Base-by-base conservation (phyloP, 2,888 invertebrate species). In the Eledone cirrhosa region DNA sequence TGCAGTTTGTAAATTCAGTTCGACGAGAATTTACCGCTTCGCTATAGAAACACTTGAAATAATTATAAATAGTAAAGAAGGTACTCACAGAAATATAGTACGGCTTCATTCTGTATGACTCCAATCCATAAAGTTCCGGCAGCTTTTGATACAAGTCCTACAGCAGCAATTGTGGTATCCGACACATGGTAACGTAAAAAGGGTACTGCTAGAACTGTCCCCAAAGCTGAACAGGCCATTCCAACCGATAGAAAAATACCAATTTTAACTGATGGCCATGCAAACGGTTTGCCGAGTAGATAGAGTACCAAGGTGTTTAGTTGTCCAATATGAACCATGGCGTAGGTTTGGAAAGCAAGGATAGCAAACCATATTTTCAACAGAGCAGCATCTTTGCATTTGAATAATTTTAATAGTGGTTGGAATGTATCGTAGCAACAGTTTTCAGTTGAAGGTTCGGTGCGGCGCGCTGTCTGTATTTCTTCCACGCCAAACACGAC, bases 291-390 rank as follows among this genome's bases (percentile, higher is more conserved):
- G n/a, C 88, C 87, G 27, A 85, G 82, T 75, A 90, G 81, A 81
- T 88, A 90, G 78, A 89, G 82, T 16, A 90, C 88, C 41, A 88
- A 81, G 1, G 89, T 89, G 76, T 89, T 87, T 65, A 89, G 88
- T 79, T 90, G 90, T 67, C 90, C 90, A 79, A 90, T 86, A 81
- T 90, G 89, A 65, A 90, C 89, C 81, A 89, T 86, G 16, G 89
- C 88, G 81, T 89, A 90, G 8, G 88, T 85, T 79, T 89, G 88
- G 82, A 89, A 90, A 8, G 89, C 89, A 72, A 90, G 79, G 79
- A 90, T 89, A 33, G 89, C 87, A 47, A 89, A 83, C 90, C 90
- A 90, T 29, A 90, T 86, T 78, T 86, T 87, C 22, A 88, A 83
- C 76, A 89, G 85, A 11, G 87, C 85, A 41, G 84, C 83, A 59